Evolutionary conservation across 2,113 vertebrate genomes (phyloP), one percentile per base, ranked within the genome.

Genomic region (Dicaeum eximium): DNA sequence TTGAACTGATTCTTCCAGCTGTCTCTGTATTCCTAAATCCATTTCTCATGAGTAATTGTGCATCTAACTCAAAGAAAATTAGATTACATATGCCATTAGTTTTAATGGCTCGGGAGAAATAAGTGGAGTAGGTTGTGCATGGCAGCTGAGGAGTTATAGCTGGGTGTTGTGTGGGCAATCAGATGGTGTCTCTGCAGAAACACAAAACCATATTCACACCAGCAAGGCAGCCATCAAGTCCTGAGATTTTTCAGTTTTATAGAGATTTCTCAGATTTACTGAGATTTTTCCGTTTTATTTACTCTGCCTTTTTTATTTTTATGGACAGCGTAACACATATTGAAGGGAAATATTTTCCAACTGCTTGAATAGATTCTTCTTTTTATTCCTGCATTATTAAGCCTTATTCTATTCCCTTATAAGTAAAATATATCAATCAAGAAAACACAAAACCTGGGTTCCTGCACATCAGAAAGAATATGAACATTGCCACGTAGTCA

Each of bases 41-140:
- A 60, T 85, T 94, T 92, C 70, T 75, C 51, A 6, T 18, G 80
- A 12, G 40, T 50, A 90, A 91, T 56, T 79, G 61, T 69, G 53
- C 50, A 30, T 86, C 78, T 91, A 89, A 94, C 65, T 79, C 77
- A 47, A 90, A 80, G 72, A 84, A 92, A 95, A 94, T 75, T 30
- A 81, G 56, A 85, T 87, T 89, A 65, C 37, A 50, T 64, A 64
- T 91, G 56, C 65, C 35, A 67, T 89, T 95, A 60, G 40, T 85
- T 95, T 91, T 72, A 67, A 61, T 56, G 18, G 50, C 35, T 74
- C 37, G 11, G 37, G 83, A 90, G 45, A 79, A 81, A 81, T 65
- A 72, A 30, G 20, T 1, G 4, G 74, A 53, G 10, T 31, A 24
- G 83, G 66, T 8, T 89, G 60, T 47, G 44, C 58, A 22, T 10